Conservation (phyloP, 2,113 vertebrate species). For the Arvicanthis niloticus region DNA sequence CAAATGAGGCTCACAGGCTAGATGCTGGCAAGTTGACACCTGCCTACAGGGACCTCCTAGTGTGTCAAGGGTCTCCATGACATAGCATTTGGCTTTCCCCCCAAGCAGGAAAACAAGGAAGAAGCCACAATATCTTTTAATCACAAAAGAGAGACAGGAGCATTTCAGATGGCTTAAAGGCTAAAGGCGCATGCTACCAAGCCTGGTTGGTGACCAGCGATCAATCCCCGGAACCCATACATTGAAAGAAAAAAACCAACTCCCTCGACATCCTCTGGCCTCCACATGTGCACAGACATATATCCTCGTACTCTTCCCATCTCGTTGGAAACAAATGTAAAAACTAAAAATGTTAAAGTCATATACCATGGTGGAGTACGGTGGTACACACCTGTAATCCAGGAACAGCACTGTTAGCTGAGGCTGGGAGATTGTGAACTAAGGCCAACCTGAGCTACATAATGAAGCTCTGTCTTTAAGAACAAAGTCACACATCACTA, state of each 20-base stretch:
- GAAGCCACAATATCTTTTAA: background rate
- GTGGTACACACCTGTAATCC: background rate
- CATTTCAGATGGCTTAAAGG: background rate
- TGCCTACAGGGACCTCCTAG: background rate
- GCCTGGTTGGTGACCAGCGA: background rate
- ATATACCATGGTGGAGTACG: too few species aligned
- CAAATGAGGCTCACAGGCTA: background rate
- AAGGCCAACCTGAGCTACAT: background rate
- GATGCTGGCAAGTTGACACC: background rate
- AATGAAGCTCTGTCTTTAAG: background rate
- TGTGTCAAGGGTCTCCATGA: background rate
- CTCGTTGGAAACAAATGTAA: background rate
- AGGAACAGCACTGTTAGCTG: background rate
- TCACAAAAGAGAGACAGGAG: background rate
- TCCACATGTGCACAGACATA: background rate
- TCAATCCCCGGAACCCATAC: background rate
- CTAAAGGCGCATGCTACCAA: background rate
- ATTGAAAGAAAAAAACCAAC: background rate
- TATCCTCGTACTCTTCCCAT: background rate
- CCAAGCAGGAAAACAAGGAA: background rate
- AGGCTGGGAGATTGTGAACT: background rate
- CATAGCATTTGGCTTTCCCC: background rate
- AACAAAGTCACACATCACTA: background rate
- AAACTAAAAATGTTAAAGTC: background rate
- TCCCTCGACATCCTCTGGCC: background rate